Conservation (phyloP, 2,888 invertebrate species). For the Nephrotoma guestfalica region DNA sequence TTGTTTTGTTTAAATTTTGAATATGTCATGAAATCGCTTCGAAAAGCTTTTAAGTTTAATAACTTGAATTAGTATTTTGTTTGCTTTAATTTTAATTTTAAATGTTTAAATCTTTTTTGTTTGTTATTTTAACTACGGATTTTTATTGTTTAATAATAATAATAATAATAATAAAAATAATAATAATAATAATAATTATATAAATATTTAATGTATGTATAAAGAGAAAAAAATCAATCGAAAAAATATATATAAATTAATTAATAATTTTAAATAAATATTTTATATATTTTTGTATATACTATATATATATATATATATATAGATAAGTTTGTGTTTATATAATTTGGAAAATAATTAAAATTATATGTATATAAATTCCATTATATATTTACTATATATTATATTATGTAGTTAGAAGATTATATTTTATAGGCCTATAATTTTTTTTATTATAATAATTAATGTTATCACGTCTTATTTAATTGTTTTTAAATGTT, state of each 20-base stretch:
- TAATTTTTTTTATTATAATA: background rate
- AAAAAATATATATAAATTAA: background rate
- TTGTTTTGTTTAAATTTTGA: background rate
- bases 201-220: background rate
- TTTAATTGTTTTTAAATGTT: background rate
- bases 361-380: background rate
- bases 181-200: background rate
- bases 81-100: background rate
- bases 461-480: background rate
- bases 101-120: background rate
- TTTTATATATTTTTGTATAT: background rate
- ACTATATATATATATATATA: background rate
- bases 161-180: no score
- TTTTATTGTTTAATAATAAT: background rate
- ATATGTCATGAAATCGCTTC: background rate
- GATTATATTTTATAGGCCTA: background rate
- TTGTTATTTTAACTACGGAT: background rate
- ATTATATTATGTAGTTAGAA: background rate
- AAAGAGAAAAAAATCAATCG: background rate
- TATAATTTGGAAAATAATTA: background rate
- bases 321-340: background rate
- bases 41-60: background rate
- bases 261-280: background rate
- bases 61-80: background rate
- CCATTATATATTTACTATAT: background rate